Evolutionary conservation across 1,140 invertebrate species (phyloP).

Genomic region (Aphidius ervi): DNA sequence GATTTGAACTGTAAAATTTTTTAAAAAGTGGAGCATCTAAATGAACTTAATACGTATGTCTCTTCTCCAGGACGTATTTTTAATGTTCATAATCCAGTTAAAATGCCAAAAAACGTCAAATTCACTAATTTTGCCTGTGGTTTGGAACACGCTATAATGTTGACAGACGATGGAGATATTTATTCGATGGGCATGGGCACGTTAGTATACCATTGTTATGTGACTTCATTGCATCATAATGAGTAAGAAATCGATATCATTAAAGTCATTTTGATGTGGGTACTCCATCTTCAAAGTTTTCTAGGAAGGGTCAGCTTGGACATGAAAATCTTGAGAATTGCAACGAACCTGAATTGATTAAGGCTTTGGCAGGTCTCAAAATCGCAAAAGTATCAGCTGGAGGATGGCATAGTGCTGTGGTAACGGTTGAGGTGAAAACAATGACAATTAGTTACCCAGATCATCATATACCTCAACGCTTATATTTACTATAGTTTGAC

Average conservation of each 20-base stretch:
- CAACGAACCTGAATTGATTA: conserved; percentile 61
- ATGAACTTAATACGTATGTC: not conserved
- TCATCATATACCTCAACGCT: no score
- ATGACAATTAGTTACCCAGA: no score
- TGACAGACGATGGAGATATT: conserved; percentile 68
- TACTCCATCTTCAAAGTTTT: conserved; percentile 24
- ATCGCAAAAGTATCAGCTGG: conserved; percentile 65
- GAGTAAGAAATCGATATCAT: no score
- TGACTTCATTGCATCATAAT: not conserved
- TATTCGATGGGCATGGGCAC: conserved; percentile 79
- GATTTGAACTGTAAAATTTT: not conserved
- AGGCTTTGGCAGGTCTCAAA: conserved; percentile 70
- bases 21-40: not conserved
- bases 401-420: conserved; percentile 79
- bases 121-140: conserved; percentile 69
- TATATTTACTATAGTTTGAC: no score
- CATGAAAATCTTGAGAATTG: conserved; percentile 64
- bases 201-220: conserved; percentile 50
- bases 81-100: conserved; percentile 57
- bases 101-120: conserved; percentile 54
- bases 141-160: conserved; percentile 71
- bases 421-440: conserved; percentile 57
- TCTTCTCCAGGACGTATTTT: conserved; percentile 54
- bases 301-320: conserved; percentile 80
- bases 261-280: not conserved